These are phyloP conservation scores for Gavialis gangeticus DNA, from an alignment of 2,113 vertebrate species.

Conservation along the genomic window DNA sequence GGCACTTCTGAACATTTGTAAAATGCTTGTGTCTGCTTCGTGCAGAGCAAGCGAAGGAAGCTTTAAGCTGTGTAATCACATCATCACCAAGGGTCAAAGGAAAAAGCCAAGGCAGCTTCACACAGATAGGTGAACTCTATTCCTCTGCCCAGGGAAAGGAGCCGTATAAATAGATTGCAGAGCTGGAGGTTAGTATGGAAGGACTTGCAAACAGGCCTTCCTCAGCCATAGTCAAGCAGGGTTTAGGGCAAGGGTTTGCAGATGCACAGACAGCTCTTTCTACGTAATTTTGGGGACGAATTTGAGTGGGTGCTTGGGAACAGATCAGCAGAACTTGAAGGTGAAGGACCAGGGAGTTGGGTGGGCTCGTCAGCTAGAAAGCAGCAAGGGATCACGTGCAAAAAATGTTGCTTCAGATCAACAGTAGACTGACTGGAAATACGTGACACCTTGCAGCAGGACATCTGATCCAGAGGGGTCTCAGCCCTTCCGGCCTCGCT, in stretches of 20 bases:
- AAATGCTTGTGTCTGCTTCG: background rate
- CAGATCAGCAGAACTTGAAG: background rate
- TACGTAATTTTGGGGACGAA: background rate
- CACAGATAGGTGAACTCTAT: background rate
- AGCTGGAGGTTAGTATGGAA: background rate
- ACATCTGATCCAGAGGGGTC: background rate
- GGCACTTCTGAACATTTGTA: background rate
- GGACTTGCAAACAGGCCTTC: background rate
- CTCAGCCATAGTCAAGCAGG: background rate
- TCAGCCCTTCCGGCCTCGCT: background rate
- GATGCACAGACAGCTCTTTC: background rate
- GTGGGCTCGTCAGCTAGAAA: background rate
- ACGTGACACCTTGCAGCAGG: background rate
- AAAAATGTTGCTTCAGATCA: background rate
- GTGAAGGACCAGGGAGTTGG: no score
- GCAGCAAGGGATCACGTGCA: background rate
- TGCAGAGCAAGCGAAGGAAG: background rate
- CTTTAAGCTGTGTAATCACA: background rate
- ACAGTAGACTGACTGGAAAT: background rate
- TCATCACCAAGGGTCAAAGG: background rate
- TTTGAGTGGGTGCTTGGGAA: background rate
- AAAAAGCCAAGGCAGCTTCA: accelerated
- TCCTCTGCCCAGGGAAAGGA: background rate
- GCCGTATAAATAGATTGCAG: background rate
- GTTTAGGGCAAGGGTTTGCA: background rate